phyloP scores from a whole-genome alignment of 2,888 invertebrate species.

The Erynnis tages region DNA sequence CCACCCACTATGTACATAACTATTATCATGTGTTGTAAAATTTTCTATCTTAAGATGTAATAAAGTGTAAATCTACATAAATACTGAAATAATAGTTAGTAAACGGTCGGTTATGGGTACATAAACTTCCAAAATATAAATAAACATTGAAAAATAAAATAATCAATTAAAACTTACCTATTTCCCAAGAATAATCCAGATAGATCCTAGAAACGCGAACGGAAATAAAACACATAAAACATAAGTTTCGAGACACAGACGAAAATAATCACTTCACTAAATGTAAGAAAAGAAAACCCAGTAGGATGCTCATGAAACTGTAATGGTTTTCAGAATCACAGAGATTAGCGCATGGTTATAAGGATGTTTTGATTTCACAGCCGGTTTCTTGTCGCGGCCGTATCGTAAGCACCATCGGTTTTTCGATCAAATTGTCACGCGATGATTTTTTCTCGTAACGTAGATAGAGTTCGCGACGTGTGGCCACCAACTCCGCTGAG shows the following conservation, averaged over 20 bases:
- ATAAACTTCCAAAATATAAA: not conserved
- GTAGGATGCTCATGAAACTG: conserved; percentile 65
- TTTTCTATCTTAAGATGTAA: too few species aligned
- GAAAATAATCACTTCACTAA: conserved; percentile 67
- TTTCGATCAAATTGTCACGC: conserved; percentile 64
- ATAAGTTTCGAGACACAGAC: conserved; percentile 50
- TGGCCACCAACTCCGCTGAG: conserved; percentile 76
- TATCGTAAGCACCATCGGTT: conserved; percentile 54
- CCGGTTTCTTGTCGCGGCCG: conserved; percentile 39
- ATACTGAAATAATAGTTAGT: too few species aligned
- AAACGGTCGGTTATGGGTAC: not conserved
- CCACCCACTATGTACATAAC: too few species aligned
- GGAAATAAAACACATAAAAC: conserved; percentile 37
- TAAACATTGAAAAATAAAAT: not conserved
- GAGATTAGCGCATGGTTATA: conserved; percentile 69
- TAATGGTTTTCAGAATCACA: conserved; percentile 58
- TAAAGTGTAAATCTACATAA: too few species aligned
- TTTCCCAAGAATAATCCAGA: conserved; percentile 19
- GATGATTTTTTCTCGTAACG: conserved; percentile 66
- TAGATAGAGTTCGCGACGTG: conserved; percentile 73
- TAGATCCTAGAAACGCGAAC: conserved; percentile 35
- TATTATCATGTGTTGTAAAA: too few species aligned
- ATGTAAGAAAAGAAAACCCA: conserved; percentile 59
- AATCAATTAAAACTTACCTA: conserved; percentile 24
- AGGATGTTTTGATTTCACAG: conserved; percentile 49